Conservation (phyloP, 2,113 vertebrate species). For the Lucifuga dentata region DNA sequence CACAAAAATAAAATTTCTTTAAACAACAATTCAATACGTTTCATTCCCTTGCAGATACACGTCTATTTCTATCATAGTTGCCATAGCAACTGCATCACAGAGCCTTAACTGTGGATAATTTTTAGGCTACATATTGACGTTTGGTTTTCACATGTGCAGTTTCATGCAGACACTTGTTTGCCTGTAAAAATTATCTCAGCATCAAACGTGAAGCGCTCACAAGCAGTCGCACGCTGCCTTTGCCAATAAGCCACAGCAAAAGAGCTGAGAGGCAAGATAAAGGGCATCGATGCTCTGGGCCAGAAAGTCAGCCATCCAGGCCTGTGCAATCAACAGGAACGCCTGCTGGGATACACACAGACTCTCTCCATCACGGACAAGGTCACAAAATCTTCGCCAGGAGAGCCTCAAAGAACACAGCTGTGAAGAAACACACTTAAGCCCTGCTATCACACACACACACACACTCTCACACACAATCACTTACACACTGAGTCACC, state of each 20-base stretch:
- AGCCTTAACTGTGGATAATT: constrained; percentile 83
- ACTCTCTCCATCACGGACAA: constrained; percentile 61
- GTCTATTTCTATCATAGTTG: constrained; percentile 85
- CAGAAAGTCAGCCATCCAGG: constrained; percentile 65
- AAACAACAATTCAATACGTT: constrained; percentile 80
- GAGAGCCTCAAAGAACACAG: constrained; percentile 43
- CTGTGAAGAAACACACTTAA: constrained; percentile 24
- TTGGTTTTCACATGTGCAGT: constrained; percentile 57
- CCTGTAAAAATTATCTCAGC: not conserved
- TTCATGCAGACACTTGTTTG: constrained; percentile 32
- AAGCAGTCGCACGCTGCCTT: constrained; percentile 14
- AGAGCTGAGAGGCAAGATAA: constrained; percentile 61
- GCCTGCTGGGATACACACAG: constrained; percentile 71
- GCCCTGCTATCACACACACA: not conserved
- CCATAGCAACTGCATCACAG: constrained; percentile 86
- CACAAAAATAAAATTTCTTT: constrained; percentile 53
- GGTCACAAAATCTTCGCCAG: constrained; percentile 67
- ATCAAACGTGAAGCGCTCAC: not conserved
- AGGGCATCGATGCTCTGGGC: constrained; percentile 60
- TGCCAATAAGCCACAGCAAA: constrained; percentile 39
- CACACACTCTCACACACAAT: not conserved
- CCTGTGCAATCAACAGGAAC: constrained; percentile 73
- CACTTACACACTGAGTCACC: not conserved
- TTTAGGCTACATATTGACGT: constrained; percentile 73
- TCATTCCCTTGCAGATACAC: constrained; percentile 82